Conservation (phyloP, 2,797 vertebrate species). For the Halcyon badia region DNA sequence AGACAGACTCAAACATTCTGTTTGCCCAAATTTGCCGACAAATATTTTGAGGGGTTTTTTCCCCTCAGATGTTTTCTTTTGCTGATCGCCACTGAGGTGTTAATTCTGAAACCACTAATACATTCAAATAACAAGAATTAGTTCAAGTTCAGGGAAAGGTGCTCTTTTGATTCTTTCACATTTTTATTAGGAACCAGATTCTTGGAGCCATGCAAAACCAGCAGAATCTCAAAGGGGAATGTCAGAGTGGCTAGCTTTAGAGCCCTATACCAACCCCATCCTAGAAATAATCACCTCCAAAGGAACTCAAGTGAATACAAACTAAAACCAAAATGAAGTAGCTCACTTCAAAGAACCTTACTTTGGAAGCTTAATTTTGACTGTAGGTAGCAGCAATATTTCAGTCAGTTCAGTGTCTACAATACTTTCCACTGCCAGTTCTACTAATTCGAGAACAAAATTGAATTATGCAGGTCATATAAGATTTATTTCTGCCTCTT, state of each 20-base stretch:
- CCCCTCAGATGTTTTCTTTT: neutral
- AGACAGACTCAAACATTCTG: neutral
- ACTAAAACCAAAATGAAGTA: neutral
- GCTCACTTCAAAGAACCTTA: neutral
- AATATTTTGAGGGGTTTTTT: neutral
- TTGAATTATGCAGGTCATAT: constrained; percentile 11
- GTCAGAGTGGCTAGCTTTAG: rapidly evolving
- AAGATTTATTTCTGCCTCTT: constrained; percentile 54
- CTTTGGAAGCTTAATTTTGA: neutral
- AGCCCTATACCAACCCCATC: neutral
- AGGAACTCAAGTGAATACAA: neutral
- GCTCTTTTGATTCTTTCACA: neutral
- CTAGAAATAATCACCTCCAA: neutral
- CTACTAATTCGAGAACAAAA: neutral
- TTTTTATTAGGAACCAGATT: neutral
- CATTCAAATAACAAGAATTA: neutral
- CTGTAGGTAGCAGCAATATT: neutral
- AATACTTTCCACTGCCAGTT: neutral
- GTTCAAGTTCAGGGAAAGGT: neutral
- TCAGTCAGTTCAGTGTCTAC: neutral
- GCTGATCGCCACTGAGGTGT: neutral
- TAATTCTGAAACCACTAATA: neutral
- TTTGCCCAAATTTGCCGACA: neutral
- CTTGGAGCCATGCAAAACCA: neutral
- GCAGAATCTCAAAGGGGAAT: neutral